phyloP scores from a whole-genome alignment of 2,113 vertebrate species.

The Ranitomeya imitator region DNA sequence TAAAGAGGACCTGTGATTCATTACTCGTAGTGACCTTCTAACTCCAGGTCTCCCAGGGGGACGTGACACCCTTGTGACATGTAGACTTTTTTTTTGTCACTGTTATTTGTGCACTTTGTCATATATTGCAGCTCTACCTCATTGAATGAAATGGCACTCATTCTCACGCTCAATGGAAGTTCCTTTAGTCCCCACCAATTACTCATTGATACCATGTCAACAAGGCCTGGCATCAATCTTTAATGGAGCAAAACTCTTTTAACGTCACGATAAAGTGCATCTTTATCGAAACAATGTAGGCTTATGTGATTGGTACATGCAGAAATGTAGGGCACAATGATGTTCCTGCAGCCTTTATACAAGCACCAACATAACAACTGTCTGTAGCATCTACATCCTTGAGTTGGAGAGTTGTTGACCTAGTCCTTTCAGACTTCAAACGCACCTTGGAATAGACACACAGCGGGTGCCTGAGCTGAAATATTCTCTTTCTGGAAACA shows the following conservation, averaged over 20 bases:
- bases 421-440: slow-evolving; percentile 1
- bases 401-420: slow-evolving; percentile 2
- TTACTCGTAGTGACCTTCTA: no score
- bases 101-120: no score
- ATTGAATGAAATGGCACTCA: no score
- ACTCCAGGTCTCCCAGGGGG: no score
- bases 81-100: no score
- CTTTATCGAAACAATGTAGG: no score
- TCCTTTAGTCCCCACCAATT: neutral
- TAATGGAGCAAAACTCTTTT: neutral
- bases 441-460: neutral
- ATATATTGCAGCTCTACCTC: no score
- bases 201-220: neutral
- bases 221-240: neutral
- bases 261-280: neutral
- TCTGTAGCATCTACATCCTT: slow-evolving; percentile 13
- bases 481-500: neutral
- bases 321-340: slow-evolving; percentile 2
- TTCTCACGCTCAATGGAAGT: no score
- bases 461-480: neutral
- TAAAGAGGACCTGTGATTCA: no score
- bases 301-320: neutral
- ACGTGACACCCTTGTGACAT: no score
- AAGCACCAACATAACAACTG: neutral
- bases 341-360: neutral